Percentiles rank a stretch among this genome's conserved stretches.
phyloP scores from a whole-genome alignment of 1,140 invertebrate genomes.

The Streblospio benedicti region DNA sequence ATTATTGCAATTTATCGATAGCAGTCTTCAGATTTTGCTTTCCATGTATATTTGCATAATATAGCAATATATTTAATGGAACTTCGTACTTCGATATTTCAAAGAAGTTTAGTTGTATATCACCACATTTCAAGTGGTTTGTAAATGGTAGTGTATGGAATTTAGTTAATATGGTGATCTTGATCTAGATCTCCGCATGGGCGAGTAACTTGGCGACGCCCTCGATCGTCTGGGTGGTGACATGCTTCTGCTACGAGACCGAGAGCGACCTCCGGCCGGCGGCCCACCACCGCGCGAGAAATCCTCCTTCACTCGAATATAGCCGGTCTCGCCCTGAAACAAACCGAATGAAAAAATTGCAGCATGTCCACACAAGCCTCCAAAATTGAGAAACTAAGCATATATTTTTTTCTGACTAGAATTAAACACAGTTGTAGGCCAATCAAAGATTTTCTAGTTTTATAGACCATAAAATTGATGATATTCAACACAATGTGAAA shows the following conservation, averaged over 20 bases:
- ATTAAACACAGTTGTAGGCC: neutral
- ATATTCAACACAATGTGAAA: neutral
- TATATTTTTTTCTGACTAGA: neutral
- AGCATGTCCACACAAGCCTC: too few species aligned
- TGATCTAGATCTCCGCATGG: slow-evolving; percentile 15
- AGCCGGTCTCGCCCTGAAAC: slow-evolving; percentile 83
- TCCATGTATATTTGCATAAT: too few species aligned
- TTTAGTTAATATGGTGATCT: slow-evolving; percentile 14
- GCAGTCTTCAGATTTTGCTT: too few species aligned
- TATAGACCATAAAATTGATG: neutral
- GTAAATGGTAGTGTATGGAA: too few species aligned
- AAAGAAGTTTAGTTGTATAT: too few species aligned
- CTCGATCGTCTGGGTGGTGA: slow-evolving; percentile 60
- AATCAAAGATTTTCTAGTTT: neutral
- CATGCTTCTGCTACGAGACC: slow-evolving; percentile 49
- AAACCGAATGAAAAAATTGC: too few species aligned
- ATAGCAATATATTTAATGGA: too few species aligned
- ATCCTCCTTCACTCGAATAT: slow-evolving; percentile 91
- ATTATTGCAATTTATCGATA: too few species aligned
- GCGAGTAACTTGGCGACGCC: slow-evolving; percentile 62
- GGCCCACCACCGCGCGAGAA: slow-evolving; percentile 62
- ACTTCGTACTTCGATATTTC: too few species aligned
- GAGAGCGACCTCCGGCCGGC: slow-evolving; percentile 55
- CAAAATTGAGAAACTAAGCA: slow-evolving; percentile 17
- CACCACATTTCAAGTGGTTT: too few species aligned